Evolutionary conservation across 2,797 vertebrate species (phyloP), one percentile per base, ranked within the genome.

Genomic region (Amblyopsis hoosieri): DNA sequence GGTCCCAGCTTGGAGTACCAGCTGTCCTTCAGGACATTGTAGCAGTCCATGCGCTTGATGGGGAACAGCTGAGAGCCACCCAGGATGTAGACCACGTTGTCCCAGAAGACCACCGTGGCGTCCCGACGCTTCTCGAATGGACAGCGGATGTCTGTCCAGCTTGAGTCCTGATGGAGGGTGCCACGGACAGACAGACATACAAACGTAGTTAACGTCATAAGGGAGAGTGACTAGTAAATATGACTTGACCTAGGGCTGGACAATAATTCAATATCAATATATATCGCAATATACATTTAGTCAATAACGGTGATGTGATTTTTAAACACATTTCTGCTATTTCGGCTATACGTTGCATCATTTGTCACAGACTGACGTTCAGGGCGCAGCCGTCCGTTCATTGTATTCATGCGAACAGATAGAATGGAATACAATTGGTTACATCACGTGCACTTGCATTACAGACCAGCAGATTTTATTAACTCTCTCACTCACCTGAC

Each of bases 1-100:
- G 97, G 97, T 10, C 97, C 97, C 76, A 98, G 92, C 87, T 97
- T 99, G 81, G 97, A 99, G 87, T 99, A 99, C 97, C 97, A 99
- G 90, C 96, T 98, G 88, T 99, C 97, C 85, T 99, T 99, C 71
- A 97, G 94, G 55, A 99, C 97, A 42, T 99, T 99, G 88, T 99
- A 99, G 83, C 97, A 99, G 90, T 99, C 97, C 97, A 99, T 99
- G 79, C 96, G 92, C 79, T 98, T 99, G 84, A 99, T 99, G 57
- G 96, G 97, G 79, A 99, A 99, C 68, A 99, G 95, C 90, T 99
- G 97, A 13, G 96, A 99, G 75, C 97, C 97, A 45, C 97, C 97
- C 84, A 99, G 92, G 90, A 99, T 98, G 90, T 99, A 99, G 58
- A 99, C 97, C 68, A 99, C 97, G 12, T 99, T 99, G 92, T 99